A percentile compares a stretch with the other conserved stretches of the same genome.
These are phyloP conservation scores for Thymelicus lineola DNA, from an alignment of 2,888 invertebrate species.

Conservation along the genomic window DNA sequence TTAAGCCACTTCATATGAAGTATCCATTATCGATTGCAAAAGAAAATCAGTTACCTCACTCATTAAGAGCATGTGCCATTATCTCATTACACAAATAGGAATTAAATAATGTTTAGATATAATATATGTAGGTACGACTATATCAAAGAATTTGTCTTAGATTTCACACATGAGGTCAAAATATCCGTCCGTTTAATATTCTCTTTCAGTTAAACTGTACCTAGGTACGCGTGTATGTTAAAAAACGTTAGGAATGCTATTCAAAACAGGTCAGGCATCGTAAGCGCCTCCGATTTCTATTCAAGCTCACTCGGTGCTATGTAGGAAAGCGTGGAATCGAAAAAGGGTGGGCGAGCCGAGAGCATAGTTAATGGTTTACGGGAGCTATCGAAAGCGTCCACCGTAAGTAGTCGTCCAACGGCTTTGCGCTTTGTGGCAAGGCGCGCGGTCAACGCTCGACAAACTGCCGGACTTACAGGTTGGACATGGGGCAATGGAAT, in stretches of 20 bases:
- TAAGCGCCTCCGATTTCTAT: constrained; percentile 29
- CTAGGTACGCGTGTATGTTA: neutral
- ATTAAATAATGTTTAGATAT: neutral
- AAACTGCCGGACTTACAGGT: constrained; percentile 84
- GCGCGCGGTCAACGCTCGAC: constrained; percentile 81
- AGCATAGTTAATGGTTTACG: constrained; percentile 47
- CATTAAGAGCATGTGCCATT: neutral
- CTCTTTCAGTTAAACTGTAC: neutral
- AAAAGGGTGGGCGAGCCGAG: constrained; percentile 39
- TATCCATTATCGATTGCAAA: constrained; percentile 28
- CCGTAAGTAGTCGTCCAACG: constrained; percentile 66
- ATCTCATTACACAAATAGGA: neutral
- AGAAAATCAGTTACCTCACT: constrained; percentile 20
- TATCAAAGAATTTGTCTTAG: neutral
- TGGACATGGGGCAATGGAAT: constrained; percentile 82
- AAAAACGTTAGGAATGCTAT: constrained; percentile 28
- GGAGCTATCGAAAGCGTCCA: constrained; percentile 68
- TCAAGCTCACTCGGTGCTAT: constrained; percentile 24
- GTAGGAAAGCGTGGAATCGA: constrained; percentile 31
- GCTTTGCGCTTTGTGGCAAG: constrained; percentile 69
- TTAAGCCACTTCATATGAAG: constrained; percentile 34
- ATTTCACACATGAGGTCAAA: neutral
- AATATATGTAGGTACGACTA: too few species aligned
- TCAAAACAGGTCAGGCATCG: constrained; percentile 33
- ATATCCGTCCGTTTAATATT: neutral